Percentiles rank a stretch among this genome's conserved stretches.
phyloP scores from a whole-genome alignment of 2,888 invertebrate genomes.

The Cryptocephalus primarius region DNA sequence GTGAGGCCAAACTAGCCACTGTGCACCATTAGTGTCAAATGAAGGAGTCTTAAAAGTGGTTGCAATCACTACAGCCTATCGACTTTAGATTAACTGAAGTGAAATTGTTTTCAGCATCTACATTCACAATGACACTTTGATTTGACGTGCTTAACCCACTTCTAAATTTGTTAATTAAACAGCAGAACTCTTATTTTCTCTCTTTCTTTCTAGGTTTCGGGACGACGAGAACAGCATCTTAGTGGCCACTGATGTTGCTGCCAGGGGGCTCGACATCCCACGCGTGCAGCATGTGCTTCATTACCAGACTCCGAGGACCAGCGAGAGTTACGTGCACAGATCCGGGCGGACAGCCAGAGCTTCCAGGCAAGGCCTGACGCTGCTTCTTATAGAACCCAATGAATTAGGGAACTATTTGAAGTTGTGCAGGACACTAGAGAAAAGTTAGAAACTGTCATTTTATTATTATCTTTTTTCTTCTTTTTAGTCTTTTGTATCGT shows the following conservation, averaged over 20 bases:
- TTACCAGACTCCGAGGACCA: slow-evolving; percentile 88
- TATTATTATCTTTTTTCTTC: slow-evolving; percentile 1
- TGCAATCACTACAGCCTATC: too few relatives aligned
- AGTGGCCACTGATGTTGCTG: slow-evolving; percentile 94
- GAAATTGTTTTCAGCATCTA: too few relatives aligned
- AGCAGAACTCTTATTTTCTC: too few relatives aligned
- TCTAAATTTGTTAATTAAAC: too few relatives aligned
- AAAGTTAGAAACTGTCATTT: slow-evolving; percentile 48
- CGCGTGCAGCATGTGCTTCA: slow-evolving; percentile 91
- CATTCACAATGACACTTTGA: too few relatives aligned
- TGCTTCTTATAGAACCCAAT: slow-evolving; percentile 81
- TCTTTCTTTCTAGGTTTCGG: slow-evolving; percentile 47
- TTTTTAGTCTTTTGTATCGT: too few relatives aligned
- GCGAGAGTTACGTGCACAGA: slow-evolving; percentile 93
- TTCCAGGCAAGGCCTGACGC: slow-evolving; percentile 75
- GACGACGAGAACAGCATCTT: slow-evolving; percentile 62
- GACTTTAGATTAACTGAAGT: too few relatives aligned
- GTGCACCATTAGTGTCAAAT: too few relatives aligned
- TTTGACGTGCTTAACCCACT: too few relatives aligned
- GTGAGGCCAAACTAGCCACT: too few relatives aligned
- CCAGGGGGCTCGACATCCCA: slow-evolving; percentile 92
- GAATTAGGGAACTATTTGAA: slow-evolving; percentile 72
- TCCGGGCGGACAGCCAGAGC: slow-evolving; percentile 95
- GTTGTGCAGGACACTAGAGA: slow-evolving; percentile 72
- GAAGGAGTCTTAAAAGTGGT: too few relatives aligned